Evolutionary conservation across 2,113 vertebrate species (phyloP), one percentile per base, ranked within the genome.

Genomic region (Microcebus ravelobensis): DNA sequence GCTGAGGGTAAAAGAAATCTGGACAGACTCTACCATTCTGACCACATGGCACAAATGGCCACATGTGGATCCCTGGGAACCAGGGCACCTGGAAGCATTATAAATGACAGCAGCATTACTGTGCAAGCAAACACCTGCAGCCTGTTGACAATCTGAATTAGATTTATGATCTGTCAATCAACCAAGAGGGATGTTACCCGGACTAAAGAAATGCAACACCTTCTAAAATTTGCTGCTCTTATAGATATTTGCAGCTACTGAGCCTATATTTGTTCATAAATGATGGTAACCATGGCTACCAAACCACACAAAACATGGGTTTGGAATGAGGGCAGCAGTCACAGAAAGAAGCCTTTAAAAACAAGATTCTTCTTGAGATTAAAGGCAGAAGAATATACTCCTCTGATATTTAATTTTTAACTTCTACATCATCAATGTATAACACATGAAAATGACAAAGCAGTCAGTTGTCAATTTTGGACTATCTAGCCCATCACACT

Each of bases 251-350:
- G 42, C 67, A 82, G 81, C 85, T 65, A 50, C 2, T 10, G 27
- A 90, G 59, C 81, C 42, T 85, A 8, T 45, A 86, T 76, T 76
- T 96, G 25, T 67, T 95, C 76, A 61, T 67, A 90, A 97, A 87
- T 77, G 87, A 92, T 12, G 65, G 63, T 68, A 95, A 79, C 80
- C 45, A 63, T 92, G 81, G 70, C 84, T 92, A 85, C 84, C 61
- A 52, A 87, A 50, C 45, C 81, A 94, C 77, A 55, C 3, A 71
- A 36, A 73, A 87, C 65, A 92, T 6, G 14, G 42, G 67, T 55
- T 87, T 71, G 34, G 90, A 91, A 98, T 36, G 36, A 94, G 65
- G 68, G 52, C 50, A 95, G 52, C 86, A 91, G 34, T 86, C n/a
- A 84, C 87, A 84, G 95, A 95, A 90, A 50, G 45, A 83, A 12